Evolutionary conservation across 2,888 invertebrate species (phyloP), one percentile per base, ranked within the genome.

Genomic region (Minunthozetes semirufus): DNA sequence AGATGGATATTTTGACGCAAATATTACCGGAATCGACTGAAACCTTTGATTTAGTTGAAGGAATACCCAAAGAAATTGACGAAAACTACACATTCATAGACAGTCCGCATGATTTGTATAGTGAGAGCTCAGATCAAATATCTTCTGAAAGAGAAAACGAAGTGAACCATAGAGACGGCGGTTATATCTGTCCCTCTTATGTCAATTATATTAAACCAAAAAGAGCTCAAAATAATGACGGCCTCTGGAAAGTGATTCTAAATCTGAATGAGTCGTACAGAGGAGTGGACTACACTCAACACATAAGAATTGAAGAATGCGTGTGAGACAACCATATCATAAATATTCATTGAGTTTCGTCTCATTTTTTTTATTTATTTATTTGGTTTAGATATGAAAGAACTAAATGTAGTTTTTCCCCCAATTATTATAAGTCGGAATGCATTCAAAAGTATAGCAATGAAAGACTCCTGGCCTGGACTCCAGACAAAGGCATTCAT

Each of bases 401-500:
- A 8, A 71, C n/a, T 33, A 27, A 72, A 53, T 72, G 72, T n/a
- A 19, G 33, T 42, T 42, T 29, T 42, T 2, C 29, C 2, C 13
- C 33, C 27, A 61, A 38, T 13, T 48, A 48, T 53, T 48, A 72
- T 48, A 72, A 72, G 8, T 78, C 79, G 0, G 29, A 56, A 0
- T 79, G 79, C 29, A 76, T 78, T 0, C 79, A 79, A 46, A 77
- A 79, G 56, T 78, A 75, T 72, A 77, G 71, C 50, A 68, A 77
- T 17, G 77, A 79, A 22, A 77, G 78, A 15, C 72, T 79, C 11
- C 70, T 78, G 29, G 72, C 75, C 27, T 79, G 77, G 77, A 78
- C 76, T 25, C 38, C 70, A 0, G 78, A 76, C 0, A 71, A 73
- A 53, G 79, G 79, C 1, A 53, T 79, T 17, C 77, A 78, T 73